Evolutionary conservation across 2,888 invertebrate genomes (phyloP).

Genomic region (Parapristionchus giblindavisi): DNA sequence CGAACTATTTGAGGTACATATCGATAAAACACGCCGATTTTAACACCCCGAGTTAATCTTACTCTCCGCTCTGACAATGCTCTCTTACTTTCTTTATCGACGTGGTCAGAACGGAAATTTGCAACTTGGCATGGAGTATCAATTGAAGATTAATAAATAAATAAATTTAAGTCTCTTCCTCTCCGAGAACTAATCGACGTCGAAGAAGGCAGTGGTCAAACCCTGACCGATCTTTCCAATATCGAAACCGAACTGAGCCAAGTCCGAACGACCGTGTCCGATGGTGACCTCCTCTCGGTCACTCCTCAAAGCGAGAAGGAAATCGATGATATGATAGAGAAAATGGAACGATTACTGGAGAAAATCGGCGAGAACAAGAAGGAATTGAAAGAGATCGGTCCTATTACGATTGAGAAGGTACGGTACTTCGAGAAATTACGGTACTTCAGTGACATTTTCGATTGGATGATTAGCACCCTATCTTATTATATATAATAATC

Average conservation of each 20-base stretch:
- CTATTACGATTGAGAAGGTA: conserved; percentile 18
- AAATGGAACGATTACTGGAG: conserved; percentile 18
- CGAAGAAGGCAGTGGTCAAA: conserved; percentile 15
- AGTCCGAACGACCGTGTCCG: no score
- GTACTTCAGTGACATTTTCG: no score
- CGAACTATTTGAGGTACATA: no score
- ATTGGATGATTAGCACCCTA: no score
- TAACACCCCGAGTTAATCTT: no score
- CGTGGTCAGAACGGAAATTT: no score
- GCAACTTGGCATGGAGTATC: background rate
- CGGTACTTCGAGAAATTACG: background rate
- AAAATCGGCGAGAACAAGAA: background rate
- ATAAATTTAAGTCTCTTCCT: conserved; percentile 5
- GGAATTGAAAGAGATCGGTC: conserved; percentile 1
- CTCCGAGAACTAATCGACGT: conserved; percentile 22
- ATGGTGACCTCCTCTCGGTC: background rate
- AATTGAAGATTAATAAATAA: background rate
- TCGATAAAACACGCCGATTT: no score
- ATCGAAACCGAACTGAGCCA: conserved; percentile 11
- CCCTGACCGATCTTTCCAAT: conserved; percentile 4
- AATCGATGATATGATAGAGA: conserved; percentile 33
- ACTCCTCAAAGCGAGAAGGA: conserved; percentile 6
- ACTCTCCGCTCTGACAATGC: no score
- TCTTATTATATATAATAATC: no score
- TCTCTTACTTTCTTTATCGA: no score